Base-by-base conservation (phyloP, 2,113 vertebrate species). In the Albula goreensis region DNA sequence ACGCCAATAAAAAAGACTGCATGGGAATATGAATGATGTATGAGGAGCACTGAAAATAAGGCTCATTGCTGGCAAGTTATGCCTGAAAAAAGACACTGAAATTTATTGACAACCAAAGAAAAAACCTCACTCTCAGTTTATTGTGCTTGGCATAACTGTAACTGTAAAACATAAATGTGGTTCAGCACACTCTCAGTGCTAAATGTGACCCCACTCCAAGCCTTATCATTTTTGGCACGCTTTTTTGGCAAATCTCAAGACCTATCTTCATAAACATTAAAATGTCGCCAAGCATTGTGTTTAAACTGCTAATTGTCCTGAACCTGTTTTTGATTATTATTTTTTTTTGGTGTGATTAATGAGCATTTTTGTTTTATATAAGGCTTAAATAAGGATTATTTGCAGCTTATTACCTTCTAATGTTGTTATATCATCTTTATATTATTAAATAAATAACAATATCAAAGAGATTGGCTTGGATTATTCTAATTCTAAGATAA, bases 1-100 rank as follows among this genome's bases (percentile, higher is more conserved):
- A 88, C 83, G 81, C 86, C 86, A 90, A 92, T 90, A 92, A 90
- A 83, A 83, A 90, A 90, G 87, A 83, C 87, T 87, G 86, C 80
- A 86, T 41, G 63, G 88, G 87, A 88, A 80, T 79, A 86, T 83
- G 57, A 86, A 77, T 83, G 77, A 83, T 84, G 83, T 80, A 53
- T 86, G 49, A 50, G 31, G 25, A 79, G 77, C 3, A n/a, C 49
- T 50, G 15, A 13, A 50, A 53, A 22, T 15, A 22, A 57, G 50
- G 49, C 53, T 74, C 53, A 83, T 81, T 81, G 87, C 49, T 81
- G 88, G 89, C 86, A 86, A 41, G 31, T 52, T 48, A 87, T 80
- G 77, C 50, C 31, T 41, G 31, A 50, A 77, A 83, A 78, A 85
- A 19, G 56, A 31, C 50, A 41, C n/a, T 63, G 79, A 86, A 89